Conservation (phyloP, 2,888 invertebrate species). For the Pilophorus perplexus region DNA sequence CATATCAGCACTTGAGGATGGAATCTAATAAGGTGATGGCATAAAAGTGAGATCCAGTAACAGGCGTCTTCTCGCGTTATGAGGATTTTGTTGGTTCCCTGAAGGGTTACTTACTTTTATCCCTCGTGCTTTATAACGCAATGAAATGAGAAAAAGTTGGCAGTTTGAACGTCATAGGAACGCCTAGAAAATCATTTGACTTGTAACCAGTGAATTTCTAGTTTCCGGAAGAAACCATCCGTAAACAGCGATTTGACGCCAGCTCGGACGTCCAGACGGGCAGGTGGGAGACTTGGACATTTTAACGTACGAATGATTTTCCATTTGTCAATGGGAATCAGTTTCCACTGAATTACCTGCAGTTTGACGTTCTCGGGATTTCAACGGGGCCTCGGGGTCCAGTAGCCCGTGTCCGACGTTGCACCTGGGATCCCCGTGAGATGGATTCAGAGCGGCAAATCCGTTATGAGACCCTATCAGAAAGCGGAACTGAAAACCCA, state of each 20-base stretch:
- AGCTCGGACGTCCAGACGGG: no score
- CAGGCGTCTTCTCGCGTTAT: no score
- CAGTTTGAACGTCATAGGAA: no score
- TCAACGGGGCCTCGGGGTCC: background rate
- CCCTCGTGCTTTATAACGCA: no score
- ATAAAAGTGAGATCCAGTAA: background rate
- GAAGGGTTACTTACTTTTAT: no score
- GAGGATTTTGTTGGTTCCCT: no score
- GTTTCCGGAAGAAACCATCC: no score
- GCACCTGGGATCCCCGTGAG: background rate
- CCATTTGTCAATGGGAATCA: constrained; percentile 12
- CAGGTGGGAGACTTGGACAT: no score
- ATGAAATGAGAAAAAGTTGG: no score
- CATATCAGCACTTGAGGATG: background rate
- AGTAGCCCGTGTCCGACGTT: constrained; percentile 15
- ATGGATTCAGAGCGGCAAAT: constrained; percentile 18
- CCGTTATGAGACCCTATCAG: background rate
- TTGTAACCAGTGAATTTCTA: no score
- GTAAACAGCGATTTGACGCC: no score
- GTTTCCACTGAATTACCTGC: constrained; percentile 21
- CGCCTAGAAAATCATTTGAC: no score
- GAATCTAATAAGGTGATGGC: constrained; percentile 19
- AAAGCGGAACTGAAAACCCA: constrained; percentile 2
- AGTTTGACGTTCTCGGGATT: background rate
- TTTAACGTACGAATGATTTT: constrained; percentile 14